Conservation (phyloP, 2,888 invertebrate genomes). For the Carpatolechia fugitivella region DNA sequence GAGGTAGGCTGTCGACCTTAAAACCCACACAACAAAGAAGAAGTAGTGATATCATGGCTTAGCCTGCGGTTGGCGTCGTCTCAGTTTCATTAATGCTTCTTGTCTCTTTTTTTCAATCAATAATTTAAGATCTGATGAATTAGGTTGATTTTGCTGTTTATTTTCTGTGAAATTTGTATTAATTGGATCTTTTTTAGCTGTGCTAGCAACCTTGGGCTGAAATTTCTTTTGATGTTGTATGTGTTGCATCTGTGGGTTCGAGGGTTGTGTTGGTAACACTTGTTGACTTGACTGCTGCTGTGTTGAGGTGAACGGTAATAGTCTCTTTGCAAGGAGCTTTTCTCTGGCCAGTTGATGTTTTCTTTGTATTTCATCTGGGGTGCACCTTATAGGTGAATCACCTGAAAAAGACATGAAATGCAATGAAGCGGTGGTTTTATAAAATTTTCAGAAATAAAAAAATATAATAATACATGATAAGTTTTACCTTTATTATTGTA, state of each 20-base stretch:
- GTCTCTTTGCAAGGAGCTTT: slow-evolving; percentile 75
- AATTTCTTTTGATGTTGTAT: slow-evolving; percentile 41
- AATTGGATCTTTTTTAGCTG: slow-evolving; percentile 13
- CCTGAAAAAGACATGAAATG: slow-evolving; percentile 27
- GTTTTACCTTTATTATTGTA: slow-evolving; percentile 46
- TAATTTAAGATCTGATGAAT: slow-evolving; percentile 43
- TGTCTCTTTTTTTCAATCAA: slow-evolving; percentile 71
- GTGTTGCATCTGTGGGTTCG: not conserved
- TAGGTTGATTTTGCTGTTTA: slow-evolving; percentile 17
- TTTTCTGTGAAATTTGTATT: slow-evolving; percentile 21
- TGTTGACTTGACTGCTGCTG: slow-evolving; percentile 40
- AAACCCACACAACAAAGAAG: not conserved
- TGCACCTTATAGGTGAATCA: slow-evolving; percentile 70
- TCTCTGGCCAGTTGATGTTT: slow-evolving; percentile 81
- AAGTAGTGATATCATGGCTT: slow-evolving; percentile 25
- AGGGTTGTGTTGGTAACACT: slow-evolving; percentile 22
- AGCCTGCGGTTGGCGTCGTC: slow-evolving; percentile 51
- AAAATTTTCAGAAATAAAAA: too few relatives aligned
- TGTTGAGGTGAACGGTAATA: slow-evolving; percentile 59
- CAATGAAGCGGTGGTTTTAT: too few relatives aligned
- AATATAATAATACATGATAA: too few relatives aligned
- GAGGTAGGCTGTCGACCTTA: too few relatives aligned
- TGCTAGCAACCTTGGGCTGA: slow-evolving; percentile 46
- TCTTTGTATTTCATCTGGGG: slow-evolving; percentile 81
- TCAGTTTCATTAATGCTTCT: slow-evolving; percentile 68